Evolutionary conservation across 64 coral and sea anemone species (phyloP).

Genomic region (Montipora efflorescens): DNA sequence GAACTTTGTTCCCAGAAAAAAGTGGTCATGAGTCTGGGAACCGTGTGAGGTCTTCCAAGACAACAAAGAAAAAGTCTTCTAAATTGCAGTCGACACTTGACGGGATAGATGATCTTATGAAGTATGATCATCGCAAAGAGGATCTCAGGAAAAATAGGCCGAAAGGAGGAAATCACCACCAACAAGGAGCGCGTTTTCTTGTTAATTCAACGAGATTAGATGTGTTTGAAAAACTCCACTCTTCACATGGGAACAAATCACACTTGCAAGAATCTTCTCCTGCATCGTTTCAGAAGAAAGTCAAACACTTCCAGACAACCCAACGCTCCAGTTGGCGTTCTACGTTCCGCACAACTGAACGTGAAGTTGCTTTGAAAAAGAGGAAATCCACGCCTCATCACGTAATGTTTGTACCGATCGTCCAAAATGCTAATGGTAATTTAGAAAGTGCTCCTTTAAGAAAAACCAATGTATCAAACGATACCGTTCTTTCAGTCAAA

Average conservation of each 20-base stretch:
- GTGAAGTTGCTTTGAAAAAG: background rate
- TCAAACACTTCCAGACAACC: background rate
- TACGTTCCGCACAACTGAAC: background rate
- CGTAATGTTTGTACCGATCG: background rate
- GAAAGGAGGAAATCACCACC: too few species aligned
- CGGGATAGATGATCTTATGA: slow-evolving; percentile 10
- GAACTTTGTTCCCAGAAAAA: background rate
- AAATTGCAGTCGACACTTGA: background rate
- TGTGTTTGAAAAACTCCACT: background rate
- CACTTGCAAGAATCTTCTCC: background rate
- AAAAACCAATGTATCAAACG: background rate
- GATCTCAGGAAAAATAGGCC: background rate
- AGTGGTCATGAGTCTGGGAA: background rate
- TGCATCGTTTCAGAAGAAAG: background rate
- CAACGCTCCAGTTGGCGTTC: background rate
- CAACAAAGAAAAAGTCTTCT: background rate
- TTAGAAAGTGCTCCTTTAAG: background rate
- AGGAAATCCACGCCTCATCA: background rate
- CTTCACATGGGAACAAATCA: background rate
- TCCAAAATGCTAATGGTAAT: background rate
- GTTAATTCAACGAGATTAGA: background rate
- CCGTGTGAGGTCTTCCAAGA: background rate
- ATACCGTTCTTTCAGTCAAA: background rate
- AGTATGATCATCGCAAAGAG: slow-evolving; percentile 11
- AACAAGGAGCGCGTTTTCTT: background rate